phyloP scores from a whole-genome alignment of 2,888 invertebrate species.

The Pseudolycoriella hygida region DNA sequence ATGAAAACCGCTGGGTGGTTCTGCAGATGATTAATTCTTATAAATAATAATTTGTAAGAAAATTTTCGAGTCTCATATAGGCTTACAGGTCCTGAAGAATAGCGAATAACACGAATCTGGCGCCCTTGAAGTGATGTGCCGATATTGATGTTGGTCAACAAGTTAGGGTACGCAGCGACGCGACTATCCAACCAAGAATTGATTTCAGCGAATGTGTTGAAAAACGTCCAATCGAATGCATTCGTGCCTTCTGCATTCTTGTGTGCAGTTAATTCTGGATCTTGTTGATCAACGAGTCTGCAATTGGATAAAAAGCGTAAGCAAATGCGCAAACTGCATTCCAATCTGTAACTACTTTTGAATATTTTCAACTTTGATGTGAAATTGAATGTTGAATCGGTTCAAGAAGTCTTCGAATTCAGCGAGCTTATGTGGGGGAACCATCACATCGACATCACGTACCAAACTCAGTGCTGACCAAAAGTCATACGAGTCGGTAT shows the following conservation, averaged over 20 bases:
- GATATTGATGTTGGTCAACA: conserved; percentile 26
- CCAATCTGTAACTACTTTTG: conserved; percentile 18
- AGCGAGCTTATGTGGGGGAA: conserved; percentile 19
- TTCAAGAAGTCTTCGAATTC: conserved; percentile 18
- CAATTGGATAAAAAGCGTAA: neutral
- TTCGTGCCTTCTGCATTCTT: conserved; percentile 5
- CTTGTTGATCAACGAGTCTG: neutral
- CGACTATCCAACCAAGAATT: conserved; percentile 33
- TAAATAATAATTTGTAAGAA: no score
- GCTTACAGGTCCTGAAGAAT: conserved; percentile 9
- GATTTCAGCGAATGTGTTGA: conserved; percentile 20
- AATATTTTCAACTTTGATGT: conserved; percentile 22
- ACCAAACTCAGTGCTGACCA: conserved; percentile 11
- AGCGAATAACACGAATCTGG: conserved; percentile 24
- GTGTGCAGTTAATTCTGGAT: neutral
- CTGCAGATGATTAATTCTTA: neutral
- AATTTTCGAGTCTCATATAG: no score
- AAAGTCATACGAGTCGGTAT: conserved; percentile 10
- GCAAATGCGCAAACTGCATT: no score
- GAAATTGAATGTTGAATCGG: conserved; percentile 13
- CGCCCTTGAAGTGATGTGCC: conserved; percentile 32
- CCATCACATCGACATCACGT: conserved; percentile 32
- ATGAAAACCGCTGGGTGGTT: conserved; percentile 40
- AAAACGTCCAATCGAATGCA: conserved; percentile 18
- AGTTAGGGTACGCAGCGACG: conserved; percentile 25